A percentile compares a stretch with the other conserved stretches of the same genome.
Conservation (phyloP, 2,113 vertebrate genomes). For the Mormyrus lacerda region DNA sequence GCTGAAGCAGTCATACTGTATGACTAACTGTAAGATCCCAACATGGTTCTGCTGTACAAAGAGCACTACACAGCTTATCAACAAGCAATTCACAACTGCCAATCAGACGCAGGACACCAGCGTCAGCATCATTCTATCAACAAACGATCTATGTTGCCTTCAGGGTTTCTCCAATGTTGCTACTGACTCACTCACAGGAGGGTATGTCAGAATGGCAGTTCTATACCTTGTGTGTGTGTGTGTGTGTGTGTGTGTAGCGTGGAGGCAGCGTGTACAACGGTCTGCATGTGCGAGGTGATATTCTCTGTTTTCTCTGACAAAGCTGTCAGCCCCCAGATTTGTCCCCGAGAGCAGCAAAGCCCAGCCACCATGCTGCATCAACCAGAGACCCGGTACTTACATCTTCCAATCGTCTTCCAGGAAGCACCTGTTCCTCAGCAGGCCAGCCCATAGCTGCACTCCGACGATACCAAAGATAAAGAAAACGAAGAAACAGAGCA, state of each 20-base stretch:
- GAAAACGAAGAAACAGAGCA: slow-evolving; percentile 94
- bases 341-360: neutral
- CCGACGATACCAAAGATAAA: slow-evolving; percentile 94
- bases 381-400: slow-evolving; percentile 54
- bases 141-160: neutral
- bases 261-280: neutral
- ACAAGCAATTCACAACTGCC: neutral
- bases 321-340: neutral
- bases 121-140: neutral
- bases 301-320: neutral
- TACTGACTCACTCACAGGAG: neutral
- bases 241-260: slow-evolving; percentile 11
- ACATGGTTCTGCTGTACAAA: too few species aligned
- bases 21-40: neutral
- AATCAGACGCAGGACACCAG: neutral
- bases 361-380: neutral
- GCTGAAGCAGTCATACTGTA: neutral
- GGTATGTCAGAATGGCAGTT: neutral
- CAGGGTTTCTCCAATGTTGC: neutral
- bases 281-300: neutral
- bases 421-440: slow-evolving; percentile 90
- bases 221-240: neutral
- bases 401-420: slow-evolving; percentile 74
- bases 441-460: slow-evolving; percentile 91
- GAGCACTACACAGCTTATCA: neutral